These are phyloP conservation scores for Porites lutea DNA, from an alignment of 64 coral and sea anemone species.

Conservation along the genomic window DNA sequence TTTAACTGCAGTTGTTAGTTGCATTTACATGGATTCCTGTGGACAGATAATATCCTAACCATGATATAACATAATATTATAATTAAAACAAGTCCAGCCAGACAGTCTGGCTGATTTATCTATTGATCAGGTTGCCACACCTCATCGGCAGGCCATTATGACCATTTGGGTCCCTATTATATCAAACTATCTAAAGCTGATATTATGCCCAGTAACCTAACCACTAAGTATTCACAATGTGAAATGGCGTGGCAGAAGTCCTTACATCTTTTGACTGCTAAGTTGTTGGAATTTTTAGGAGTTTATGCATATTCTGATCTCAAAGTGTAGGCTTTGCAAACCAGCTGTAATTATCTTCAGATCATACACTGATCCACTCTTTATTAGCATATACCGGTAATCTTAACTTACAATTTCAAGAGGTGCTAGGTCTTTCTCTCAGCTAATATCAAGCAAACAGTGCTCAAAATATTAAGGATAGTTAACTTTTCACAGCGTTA, in stretches of 20 bases:
- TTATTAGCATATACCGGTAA: background rate
- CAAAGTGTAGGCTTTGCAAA: background rate
- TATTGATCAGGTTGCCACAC: background rate
- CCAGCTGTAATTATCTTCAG: background rate
- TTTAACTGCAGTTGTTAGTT: background rate
- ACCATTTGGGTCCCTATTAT: background rate
- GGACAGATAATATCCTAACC: background rate
- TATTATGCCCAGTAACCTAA: too few relatives aligned
- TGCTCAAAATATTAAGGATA: background rate
- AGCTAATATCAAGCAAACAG: background rate
- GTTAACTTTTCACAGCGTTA: background rate
- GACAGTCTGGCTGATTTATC: conserved; percentile 10
- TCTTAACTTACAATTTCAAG: conserved; percentile 1
- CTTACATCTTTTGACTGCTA: too few relatives aligned
- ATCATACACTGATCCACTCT: background rate
- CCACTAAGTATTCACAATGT: too few relatives aligned
- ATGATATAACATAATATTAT: background rate
- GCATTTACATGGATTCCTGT: background rate
- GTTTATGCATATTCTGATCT: too few relatives aligned
- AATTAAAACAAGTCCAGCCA: conserved; percentile 5
- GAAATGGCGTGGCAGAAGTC: too few relatives aligned
- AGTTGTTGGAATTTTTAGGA: too few relatives aligned
- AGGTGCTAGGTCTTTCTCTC: background rate
- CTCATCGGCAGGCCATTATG: background rate
- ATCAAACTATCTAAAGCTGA: background rate